A percentile compares a stretch with the other conserved stretches of the same genome.
These are phyloP conservation scores for Phania funesta DNA, from an alignment of 2,888 invertebrate species.

Conservation along the genomic window DNA sequence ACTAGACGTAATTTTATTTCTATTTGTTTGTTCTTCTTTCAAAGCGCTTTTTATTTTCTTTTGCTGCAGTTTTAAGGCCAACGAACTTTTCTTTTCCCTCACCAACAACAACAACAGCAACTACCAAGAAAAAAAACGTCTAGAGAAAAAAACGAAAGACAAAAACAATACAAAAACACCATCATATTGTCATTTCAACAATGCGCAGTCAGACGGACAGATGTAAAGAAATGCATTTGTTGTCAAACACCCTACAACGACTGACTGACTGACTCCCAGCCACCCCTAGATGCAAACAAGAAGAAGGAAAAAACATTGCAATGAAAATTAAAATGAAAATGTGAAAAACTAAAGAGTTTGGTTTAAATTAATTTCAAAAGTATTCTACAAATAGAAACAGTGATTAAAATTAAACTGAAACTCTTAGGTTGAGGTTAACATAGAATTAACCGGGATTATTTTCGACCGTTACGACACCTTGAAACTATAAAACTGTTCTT, in stretches of 20 bases:
- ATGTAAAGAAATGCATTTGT: constrained; percentile 29
- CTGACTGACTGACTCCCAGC: background rate
- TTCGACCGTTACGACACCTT: no score
- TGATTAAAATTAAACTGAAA: background rate
- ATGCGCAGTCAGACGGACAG: constrained; percentile 23
- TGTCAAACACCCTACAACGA: constrained; percentile 29
- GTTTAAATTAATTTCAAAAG: background rate
- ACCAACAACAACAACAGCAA: constrained; percentile 14
- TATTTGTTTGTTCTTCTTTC: background rate
- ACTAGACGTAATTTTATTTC: constrained; percentile 30
- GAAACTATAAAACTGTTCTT: no score
- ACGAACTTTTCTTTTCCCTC: constrained; percentile 61
- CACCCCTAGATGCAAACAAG: background rate
- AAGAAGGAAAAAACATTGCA: background rate
- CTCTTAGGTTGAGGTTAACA: no score
- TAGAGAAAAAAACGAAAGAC: constrained; percentile 23
- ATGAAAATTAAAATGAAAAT: constrained; percentile 25
- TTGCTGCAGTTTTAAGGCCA: constrained; percentile 46
- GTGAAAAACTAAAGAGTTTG: background rate
- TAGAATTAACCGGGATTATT: no score
- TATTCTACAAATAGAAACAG: background rate
- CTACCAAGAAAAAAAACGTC: constrained; percentile 21
- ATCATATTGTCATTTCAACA: constrained; percentile 59
- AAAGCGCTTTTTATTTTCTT: constrained; percentile 14
- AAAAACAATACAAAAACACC: constrained; percentile 46